Evolutionary conservation across 2,113 vertebrate genomes (phyloP).

Genomic region (Thunnus thynnus): DNA sequence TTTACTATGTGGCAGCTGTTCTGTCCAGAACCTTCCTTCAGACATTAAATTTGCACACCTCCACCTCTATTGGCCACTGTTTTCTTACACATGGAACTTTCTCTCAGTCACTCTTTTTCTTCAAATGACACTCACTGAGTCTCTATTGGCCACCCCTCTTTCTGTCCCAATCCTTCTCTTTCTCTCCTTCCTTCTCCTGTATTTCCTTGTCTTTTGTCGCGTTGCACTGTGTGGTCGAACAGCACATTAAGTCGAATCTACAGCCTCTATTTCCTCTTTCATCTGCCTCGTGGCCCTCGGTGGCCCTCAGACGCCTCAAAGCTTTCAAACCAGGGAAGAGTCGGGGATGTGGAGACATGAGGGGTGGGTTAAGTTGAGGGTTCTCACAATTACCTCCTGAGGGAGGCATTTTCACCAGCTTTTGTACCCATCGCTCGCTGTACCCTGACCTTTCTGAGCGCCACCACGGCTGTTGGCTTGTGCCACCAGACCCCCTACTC

Average conservation of each 20-base stretch:
- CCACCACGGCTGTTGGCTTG: conserved; percentile 33
- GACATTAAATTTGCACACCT: not conserved
- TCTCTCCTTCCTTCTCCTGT: not conserved
- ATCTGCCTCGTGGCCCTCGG: conserved; percentile 44
- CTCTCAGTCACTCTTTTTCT: conserved; percentile 14
- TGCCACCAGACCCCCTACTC: conserved; percentile 41
- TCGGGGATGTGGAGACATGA: not conserved
- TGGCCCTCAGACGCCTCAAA: conserved; percentile 49
- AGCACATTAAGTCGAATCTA: conserved; percentile 41
- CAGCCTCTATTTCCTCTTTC: conserved; percentile 59
- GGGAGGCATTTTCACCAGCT: conserved; percentile 47
- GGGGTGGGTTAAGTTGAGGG: conserved; percentile 22
- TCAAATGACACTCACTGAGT: not conserved
- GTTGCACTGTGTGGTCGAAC: conserved; percentile 44
- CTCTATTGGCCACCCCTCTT: conserved; percentile 10
- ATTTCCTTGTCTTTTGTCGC: conserved; percentile 53
- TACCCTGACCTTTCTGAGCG: conserved; percentile 61
- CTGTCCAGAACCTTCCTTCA: not conserved
- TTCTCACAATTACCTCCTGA: conserved; percentile 42
- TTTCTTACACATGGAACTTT: conserved; percentile 27
- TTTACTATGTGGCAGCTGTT: not conserved
- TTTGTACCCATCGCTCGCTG: conserved; percentile 53
- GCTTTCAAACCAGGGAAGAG: conserved; percentile 48
- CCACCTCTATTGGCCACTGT: not conserved
- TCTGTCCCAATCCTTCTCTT: not conserved